Conservation (phyloP, 2,888 invertebrate genomes). For the Salticus scenicus region DNA sequence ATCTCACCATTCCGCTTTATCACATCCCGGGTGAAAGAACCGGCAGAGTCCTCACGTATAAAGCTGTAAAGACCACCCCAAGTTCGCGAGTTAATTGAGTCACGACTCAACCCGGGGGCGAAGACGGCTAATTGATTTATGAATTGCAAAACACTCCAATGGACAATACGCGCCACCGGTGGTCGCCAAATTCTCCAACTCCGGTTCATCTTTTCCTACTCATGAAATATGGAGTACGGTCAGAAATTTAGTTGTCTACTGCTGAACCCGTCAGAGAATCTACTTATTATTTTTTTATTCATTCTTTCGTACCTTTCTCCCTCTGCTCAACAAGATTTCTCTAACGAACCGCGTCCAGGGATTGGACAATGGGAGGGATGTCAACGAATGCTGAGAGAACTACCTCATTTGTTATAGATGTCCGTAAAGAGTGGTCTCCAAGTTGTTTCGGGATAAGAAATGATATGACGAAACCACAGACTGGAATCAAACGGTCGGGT, state of each 20-base stretch:
- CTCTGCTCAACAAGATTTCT: constrained; percentile 19
- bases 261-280: constrained; percentile 26
- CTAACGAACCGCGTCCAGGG: constrained; percentile 36
- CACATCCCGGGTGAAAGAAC: constrained; percentile 11
- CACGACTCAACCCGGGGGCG: constrained; percentile 46
- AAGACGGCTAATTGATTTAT: constrained; percentile 64
- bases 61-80: constrained; percentile 57
- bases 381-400: constrained; percentile 6
- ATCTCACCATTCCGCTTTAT: constrained; percentile 1
- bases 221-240: constrained; percentile 62
- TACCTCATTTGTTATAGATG: constrained; percentile 6
- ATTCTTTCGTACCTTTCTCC: background rate
- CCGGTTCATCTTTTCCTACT: background rate
- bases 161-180: constrained; percentile 59
- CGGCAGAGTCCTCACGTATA: constrained; percentile 13
- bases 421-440: background rate
- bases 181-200: constrained; percentile 35
- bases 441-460: background rate
- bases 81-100: constrained; percentile 59
- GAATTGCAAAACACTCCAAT: constrained; percentile 65
- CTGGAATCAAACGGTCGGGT: no score
- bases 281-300: constrained; percentile 14
- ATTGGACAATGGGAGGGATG: constrained; percentile 20
- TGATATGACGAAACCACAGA: background rate
- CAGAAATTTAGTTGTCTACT: constrained; percentile 50